phyloP scores from a whole-genome alignment of 2,888 invertebrate species.

The Hoplodrina ambigua region DNA sequence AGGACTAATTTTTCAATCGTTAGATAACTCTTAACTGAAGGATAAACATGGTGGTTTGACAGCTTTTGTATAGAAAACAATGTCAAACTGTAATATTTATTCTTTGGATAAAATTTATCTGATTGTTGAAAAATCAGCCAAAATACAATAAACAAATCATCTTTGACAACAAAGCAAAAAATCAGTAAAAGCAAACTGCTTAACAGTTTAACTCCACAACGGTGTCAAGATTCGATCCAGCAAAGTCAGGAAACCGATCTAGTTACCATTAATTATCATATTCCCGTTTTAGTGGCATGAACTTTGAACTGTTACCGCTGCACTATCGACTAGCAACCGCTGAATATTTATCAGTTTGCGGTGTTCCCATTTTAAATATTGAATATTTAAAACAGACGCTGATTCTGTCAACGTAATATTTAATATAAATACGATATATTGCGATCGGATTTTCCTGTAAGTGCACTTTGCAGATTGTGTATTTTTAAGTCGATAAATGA shows the following conservation, averaged over 20 bases:
- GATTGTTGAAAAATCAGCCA: too few species aligned
- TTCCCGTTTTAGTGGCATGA: conserved; percentile 51
- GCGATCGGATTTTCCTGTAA: conserved; percentile 3
- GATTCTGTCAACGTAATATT: conserved; percentile 41
- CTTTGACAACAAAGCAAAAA: too few species aligned
- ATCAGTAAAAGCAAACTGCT: too few species aligned
- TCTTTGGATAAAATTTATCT: too few species aligned
- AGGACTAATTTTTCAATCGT: too few species aligned
- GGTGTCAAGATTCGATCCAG: conserved; percentile 67
- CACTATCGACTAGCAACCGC: conserved; percentile 66
- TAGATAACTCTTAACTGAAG: too few species aligned
- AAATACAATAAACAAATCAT: too few species aligned
- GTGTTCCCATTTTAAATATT: conserved; percentile 75
- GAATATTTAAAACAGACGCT: conserved; percentile 65
- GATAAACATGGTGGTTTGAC: too few species aligned
- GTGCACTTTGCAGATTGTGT: not conserved
- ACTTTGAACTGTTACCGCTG: conserved; percentile 63
- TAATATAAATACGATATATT: conserved; percentile 6
- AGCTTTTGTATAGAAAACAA: too few species aligned
- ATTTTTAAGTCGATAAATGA: not conserved
- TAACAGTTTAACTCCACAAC: conserved; percentile 52
- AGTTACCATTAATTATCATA: conserved; percentile 70
- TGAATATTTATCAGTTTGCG: conserved; percentile 76
- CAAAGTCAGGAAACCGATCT: conserved; percentile 58
- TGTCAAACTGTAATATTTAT: too few species aligned